Evolutionary conservation across 1,140 invertebrate genomes (phyloP).

Genomic region (Lepidurus couesii): DNA sequence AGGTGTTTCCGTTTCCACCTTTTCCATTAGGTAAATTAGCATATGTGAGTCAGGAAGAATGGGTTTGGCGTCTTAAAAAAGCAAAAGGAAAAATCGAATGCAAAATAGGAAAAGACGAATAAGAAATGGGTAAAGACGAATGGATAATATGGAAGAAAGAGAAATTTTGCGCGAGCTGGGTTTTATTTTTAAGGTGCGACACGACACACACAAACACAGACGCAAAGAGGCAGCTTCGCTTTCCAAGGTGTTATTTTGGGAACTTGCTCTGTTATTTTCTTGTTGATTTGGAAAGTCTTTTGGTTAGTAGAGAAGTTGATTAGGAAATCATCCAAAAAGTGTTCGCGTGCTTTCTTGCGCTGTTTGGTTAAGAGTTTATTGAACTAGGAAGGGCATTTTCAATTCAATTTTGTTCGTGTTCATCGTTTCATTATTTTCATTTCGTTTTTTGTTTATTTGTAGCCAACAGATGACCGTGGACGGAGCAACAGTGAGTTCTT

Average conservation of each 20-base stretch:
- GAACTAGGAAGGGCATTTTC: too few relatives aligned
- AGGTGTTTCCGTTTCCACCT: background rate
- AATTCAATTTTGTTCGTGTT: too few relatives aligned
- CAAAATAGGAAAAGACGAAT: background rate
- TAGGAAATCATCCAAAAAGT: too few relatives aligned
- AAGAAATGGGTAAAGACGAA: background rate
- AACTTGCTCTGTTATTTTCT: background rate
- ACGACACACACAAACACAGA: background rate
- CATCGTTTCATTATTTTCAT: background rate
- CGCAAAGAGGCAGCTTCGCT: background rate
- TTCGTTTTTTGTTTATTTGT: background rate
- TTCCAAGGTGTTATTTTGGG: constrained; percentile 9
- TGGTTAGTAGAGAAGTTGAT: too few relatives aligned
- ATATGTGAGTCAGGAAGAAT: background rate
- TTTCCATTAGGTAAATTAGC: background rate
- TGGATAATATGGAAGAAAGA: background rate
- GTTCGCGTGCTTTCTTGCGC: too few relatives aligned
- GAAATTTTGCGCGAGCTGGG: background rate
- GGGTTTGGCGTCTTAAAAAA: background rate
- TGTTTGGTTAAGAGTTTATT: too few relatives aligned
- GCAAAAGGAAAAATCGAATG: background rate
- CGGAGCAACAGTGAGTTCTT: background rate
- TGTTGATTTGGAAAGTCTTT: too few relatives aligned
- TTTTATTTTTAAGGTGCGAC: background rate
- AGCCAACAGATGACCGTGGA: constrained; percentile 13